Evolutionary conservation across 2,888 invertebrate species (phyloP), one percentile per base, ranked within the genome.

Genomic region (Xanthia icteritia): DNA sequence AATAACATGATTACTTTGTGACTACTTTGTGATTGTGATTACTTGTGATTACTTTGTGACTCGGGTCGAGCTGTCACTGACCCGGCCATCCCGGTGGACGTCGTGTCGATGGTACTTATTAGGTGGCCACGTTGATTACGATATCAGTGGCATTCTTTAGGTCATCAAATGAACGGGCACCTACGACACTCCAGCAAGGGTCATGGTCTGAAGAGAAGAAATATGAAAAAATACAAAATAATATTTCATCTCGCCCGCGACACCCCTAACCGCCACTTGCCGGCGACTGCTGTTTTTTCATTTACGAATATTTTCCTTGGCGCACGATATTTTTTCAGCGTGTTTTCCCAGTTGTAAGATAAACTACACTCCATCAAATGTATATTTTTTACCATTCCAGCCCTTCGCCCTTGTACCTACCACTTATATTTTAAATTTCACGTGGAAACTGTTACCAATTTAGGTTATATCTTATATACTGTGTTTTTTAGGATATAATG

Each of bases 231-330:
- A 4, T 4, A 17, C 3, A 17, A 27, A 76, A 48, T 5, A 39
- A 48, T 39, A 66, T 31, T 5, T 11, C 2, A 5, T 0, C 3
- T 5, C 23, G 2, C 0, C 6, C 5, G 13, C 72, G 90, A 56
- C 94, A 95, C 23, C 96, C 96, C 96, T 96, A 87, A 60, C 20
- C 82, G 81, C 79, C 85, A 89, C 88, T 88, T 90, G 91, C 88
- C 89, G 92, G 86, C 91, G 85, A 85, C 91, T 96, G 96, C 96
- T 96, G 94, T 96, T 96, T 96, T 96, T 96, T 96, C 96, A 96
- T 96, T 96, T 96, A 94, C 94, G 96, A 95, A 96, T 96, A 96
- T 96, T 96, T 96, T 96, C 94, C 95, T 96, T 96, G 92, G 95
- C 94, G 90, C 93, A 90, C 95, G 95, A 95, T 96, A 96, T 96